Percentiles rank a stretch among this genome's conserved stretches.
Conservation (phyloP, 1,140 invertebrate genomes). For the Aradophagus sp. region DNA sequence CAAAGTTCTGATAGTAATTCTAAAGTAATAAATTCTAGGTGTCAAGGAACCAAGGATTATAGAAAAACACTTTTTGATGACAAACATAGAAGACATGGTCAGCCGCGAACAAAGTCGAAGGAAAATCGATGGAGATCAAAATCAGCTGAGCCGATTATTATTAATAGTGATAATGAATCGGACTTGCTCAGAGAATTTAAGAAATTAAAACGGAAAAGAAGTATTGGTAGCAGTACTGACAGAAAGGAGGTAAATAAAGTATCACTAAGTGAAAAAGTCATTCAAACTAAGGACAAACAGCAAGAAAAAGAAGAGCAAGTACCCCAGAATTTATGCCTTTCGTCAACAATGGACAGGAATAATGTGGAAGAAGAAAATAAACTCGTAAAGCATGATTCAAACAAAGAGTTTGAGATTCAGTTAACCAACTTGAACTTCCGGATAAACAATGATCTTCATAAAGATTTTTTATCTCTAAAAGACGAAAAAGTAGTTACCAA, state of each 20-base stretch:
- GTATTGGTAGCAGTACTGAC: conserved; percentile 43
- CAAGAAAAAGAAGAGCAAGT: too few relatives aligned
- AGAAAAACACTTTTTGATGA: background rate
- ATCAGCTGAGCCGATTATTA: conserved; percentile 48
- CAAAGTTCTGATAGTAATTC: conserved; percentile 16
- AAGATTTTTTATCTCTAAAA: conserved; percentile 31
- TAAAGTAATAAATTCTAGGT: background rate
- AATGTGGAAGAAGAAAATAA: conserved; percentile 13
- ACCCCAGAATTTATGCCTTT: too few relatives aligned
- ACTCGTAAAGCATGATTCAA: conserved; percentile 9
- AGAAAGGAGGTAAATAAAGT: conserved; percentile 44
- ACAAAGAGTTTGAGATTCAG: conserved; percentile 66
- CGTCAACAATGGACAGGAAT: too few relatives aligned
- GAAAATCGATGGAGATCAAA: conserved; percentile 48
- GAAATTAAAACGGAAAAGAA: conserved; percentile 55
- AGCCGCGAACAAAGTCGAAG: conserved; percentile 6
- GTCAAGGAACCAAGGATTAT: conserved; percentile 24
- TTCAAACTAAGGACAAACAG: conserved; percentile 13
- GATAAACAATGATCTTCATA: conserved; percentile 59
- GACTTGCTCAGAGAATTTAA: conserved; percentile 50
- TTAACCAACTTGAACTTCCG: conserved; percentile 65
- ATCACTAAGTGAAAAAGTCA: too few relatives aligned
- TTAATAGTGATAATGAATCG: conserved; percentile 27
- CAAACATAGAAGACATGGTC: too few relatives aligned
- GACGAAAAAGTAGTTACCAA: conserved; percentile 49